Conservation (phyloP, 2,797 vertebrate genomes). For the Pangasius larnaudii region DNA sequence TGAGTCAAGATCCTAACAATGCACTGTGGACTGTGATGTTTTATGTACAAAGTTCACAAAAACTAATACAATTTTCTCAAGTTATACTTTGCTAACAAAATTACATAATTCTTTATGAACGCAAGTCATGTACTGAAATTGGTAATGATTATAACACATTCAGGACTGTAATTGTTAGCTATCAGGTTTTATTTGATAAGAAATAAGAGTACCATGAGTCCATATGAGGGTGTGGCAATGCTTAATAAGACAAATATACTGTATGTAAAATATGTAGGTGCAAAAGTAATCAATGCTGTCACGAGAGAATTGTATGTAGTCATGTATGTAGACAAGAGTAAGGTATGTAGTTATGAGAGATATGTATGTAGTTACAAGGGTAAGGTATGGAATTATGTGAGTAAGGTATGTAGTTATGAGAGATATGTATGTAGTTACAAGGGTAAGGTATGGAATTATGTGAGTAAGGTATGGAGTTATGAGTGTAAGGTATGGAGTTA, state of each 20-base stretch:
- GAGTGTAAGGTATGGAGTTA: not conserved
- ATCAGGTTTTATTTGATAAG: not conserved
- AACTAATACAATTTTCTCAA: not conserved
- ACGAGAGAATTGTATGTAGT: not conserved
- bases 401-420: not conserved
- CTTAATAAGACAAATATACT: not conserved
- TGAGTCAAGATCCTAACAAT: not conserved
- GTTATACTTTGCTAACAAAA: not conserved
- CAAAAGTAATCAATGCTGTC: not conserved
- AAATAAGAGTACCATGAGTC: not conserved
- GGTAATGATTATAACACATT: not conserved
- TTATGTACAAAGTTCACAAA: not conserved
- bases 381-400: not conserved
- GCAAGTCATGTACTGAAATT: not conserved
- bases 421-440: not conserved
- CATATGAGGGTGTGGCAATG: not conserved
- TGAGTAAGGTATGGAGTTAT: no score
- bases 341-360: not conserved
- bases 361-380: not conserved
- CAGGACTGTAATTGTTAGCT: not conserved
- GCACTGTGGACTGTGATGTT: not conserved
- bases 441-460: not conserved
- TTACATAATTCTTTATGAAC: not conserved
- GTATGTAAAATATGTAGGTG: not conserved
- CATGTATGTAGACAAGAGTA: not conserved